Conservation (phyloP, 2,888 invertebrate genomes). For the Pseudoips prasinana region DNA sequence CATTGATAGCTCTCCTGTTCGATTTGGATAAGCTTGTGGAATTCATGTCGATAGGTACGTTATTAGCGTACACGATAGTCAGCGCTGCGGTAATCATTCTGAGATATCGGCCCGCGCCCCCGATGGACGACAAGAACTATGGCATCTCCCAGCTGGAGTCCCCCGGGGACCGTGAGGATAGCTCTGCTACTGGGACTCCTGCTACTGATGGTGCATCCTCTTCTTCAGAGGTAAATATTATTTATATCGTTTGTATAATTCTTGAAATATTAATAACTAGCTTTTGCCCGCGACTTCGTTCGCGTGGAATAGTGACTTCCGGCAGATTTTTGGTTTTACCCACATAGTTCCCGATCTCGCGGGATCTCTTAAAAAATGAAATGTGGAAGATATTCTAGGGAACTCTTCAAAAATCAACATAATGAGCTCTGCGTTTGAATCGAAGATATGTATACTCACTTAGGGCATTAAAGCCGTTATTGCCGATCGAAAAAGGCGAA, state of each 20-base stretch:
- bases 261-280: not conserved
- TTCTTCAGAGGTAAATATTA: slow-evolving; percentile 68
- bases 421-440: too few relatives aligned
- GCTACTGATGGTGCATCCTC: slow-evolving; percentile 83
- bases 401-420: too few relatives aligned
- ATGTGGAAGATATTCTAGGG: too few relatives aligned
- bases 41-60: slow-evolving; percentile 96
- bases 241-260: too few relatives aligned
- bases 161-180: slow-evolving; percentile 81
- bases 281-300: too few relatives aligned
- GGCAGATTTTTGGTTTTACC: too few relatives aligned
- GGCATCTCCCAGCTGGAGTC: slow-evolving; percentile 77
- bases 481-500: too few relatives aligned
- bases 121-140: slow-evolving; percentile 72
- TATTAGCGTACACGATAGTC: slow-evolving; percentile 95
- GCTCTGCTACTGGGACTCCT: slow-evolving; percentile 84
- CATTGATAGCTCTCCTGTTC: slow-evolving; percentile 90
- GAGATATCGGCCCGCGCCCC: slow-evolving; percentile 86
- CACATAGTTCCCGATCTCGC: too few relatives aligned
- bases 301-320: too few relatives aligned
- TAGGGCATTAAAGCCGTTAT: too few relatives aligned
- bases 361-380: too few relatives aligned
- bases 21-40: slow-evolving; percentile 95
- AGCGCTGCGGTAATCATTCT: slow-evolving; percentile 94
- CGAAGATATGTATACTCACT: too few relatives aligned